A percentile compares a stretch with the other conserved stretches of the same genome.
These are phyloP conservation scores for Balanococcus diminutus DNA, from an alignment of 2,888 invertebrate genomes.

Conservation along the genomic window DNA sequence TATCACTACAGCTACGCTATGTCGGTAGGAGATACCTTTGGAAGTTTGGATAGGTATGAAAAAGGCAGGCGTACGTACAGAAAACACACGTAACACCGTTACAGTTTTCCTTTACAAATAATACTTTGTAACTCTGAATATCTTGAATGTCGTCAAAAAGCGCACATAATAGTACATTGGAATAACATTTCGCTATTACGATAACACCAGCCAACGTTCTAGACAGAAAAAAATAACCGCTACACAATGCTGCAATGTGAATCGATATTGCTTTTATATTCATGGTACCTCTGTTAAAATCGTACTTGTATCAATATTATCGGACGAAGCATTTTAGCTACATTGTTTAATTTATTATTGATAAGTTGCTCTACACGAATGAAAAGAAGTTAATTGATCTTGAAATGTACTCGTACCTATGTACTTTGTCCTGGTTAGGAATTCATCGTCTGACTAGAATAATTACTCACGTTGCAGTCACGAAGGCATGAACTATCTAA, in stretches of 20 bases:
- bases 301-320: background rate
- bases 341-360: constrained; percentile 2
- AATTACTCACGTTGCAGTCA: too few species aligned
- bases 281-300: constrained; percentile 25
- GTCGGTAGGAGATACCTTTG: background rate
- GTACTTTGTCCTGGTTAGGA: too few species aligned
- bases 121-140: constrained; percentile 11
- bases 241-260: constrained; percentile 22
- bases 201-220: background rate
- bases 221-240: background rate
- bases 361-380: background rate
- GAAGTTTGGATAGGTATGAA: too few species aligned
- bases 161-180: constrained; percentile 4
- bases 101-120: constrained; percentile 10
- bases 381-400: background rate
- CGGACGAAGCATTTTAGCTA: background rate
- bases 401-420: background rate
- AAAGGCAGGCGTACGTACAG: background rate
- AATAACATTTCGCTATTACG: constrained; percentile 32
- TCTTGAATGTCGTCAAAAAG: constrained; percentile 34
- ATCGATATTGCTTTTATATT: constrained; percentile 42
- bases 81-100: background rate
- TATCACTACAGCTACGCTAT: too few species aligned
- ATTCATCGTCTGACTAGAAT: too few species aligned
- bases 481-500: too few species aligned